Base-by-base conservation (phyloP, 2,797 vertebrate species). In the Artibeus lituratus region DNA sequence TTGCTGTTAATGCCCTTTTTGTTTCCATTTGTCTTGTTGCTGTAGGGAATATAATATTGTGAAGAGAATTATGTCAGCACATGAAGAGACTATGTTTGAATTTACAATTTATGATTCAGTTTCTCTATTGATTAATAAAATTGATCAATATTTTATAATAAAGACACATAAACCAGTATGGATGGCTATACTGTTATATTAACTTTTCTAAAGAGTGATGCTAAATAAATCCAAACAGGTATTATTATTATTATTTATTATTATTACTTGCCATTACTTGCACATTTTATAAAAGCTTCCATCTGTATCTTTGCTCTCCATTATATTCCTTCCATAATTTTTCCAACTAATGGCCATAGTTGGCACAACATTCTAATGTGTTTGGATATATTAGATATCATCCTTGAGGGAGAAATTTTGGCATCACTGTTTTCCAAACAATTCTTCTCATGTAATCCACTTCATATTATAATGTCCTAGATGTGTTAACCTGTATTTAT, bases 401-500 rank as follows among this genome's bases (percentile, higher is more conserved):
- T 87, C 11, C 70, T 80, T 84, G 0, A 95, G 92, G 65, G 77
- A 90, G 83, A 91, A 22, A n/a, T n/a, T 95, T 86, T 93, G 83
- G 81, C 77, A 92, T 90, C 42, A 19, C 32, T 95, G 5, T 87
- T 96, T 93, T 91, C 76, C 84, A 93, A 87, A 84, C 49, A 96
- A 90, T 96, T 92, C 12, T 15, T 87, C 51, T 86, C 90, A 96
- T 85, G 37, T 73, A 96, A 87, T 93, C 53, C 81, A 10, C 87
- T 96, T 95, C 47, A 90, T 76, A 62, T 74, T 90, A 82, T 90
- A 94, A 94, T 87, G 16, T 62, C 39, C 49, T 78, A 94, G 77
- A 81, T 53, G 88, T 80, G 95, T 95, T 97, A 96, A 88, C 37
- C 53, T 94, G 19, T 65, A 88, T 93, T 96, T 93, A 65, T 53